These are phyloP conservation scores for Threskiornis aethiopicus DNA, from an alignment of 2,797 vertebrate genomes.

Conservation along the genomic window DNA sequence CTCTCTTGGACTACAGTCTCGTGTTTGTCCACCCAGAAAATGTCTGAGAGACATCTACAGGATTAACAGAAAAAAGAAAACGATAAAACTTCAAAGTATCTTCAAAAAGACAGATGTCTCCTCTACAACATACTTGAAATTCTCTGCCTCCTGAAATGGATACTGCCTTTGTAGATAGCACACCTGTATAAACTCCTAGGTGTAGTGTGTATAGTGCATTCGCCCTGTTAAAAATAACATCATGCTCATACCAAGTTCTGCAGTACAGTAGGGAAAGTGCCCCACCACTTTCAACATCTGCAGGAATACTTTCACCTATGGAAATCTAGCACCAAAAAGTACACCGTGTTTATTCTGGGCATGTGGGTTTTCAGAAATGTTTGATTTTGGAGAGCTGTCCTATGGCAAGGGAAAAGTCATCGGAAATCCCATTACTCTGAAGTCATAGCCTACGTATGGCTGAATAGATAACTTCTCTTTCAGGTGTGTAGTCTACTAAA, in stretches of 20 bases:
- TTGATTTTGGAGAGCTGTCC: not conserved
- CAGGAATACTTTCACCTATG: not conserved
- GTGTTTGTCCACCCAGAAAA: not conserved
- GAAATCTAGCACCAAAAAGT: not conserved
- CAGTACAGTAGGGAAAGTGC: not conserved
- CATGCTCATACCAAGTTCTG: not conserved
- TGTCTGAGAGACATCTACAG: not conserved
- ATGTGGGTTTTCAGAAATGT: not conserved
- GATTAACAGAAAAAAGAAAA: not conserved
- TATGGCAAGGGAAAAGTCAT: not conserved
- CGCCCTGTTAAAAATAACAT: not conserved
- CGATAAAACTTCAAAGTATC: not conserved
- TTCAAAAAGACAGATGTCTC: not conserved
- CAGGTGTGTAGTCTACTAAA: not conserved
- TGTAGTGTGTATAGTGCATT: fast-evolving
- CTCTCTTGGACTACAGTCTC: not conserved
- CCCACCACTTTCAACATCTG: not conserved
- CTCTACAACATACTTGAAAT: not conserved
- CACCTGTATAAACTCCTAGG: not conserved
- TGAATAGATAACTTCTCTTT: not conserved
- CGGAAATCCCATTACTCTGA: not conserved
- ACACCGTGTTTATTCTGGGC: not conserved
- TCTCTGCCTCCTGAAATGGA: not conserved
- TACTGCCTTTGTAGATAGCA: not conserved
- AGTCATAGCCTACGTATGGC: not conserved